phyloP scores from a whole-genome alignment of 2,888 invertebrate genomes.

The Meiosimyza platycephala region DNA sequence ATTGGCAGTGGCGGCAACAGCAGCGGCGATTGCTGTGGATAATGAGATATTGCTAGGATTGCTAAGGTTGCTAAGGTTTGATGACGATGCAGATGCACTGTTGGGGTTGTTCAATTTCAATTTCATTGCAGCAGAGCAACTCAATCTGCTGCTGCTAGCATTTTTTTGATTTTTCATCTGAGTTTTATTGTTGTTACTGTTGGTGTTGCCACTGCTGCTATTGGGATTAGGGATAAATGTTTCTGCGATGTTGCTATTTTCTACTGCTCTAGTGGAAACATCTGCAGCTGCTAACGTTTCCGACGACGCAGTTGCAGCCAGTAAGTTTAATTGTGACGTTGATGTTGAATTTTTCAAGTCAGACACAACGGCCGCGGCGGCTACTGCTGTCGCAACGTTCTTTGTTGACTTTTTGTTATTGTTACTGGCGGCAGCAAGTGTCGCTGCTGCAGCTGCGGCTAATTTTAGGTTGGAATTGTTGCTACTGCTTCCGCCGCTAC shows the following conservation, averaged over 20 bases:
- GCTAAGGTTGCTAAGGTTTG: not conserved
- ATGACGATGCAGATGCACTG: not conserved
- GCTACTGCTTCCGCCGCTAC: conserved; percentile 36
- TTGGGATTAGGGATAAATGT: not conserved
- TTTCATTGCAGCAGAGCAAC: not conserved
- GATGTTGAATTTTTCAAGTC: not conserved
- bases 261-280: no score
- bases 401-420: conserved; percentile 45
- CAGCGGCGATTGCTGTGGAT: conserved; percentile 7
- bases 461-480: conserved; percentile 48
- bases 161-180: conserved; percentile 25
- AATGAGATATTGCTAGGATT: conserved; percentile 32
- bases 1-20: conserved; percentile 48
- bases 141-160: not conserved
- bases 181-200: conserved; percentile 10
- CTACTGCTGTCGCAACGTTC: conserved; percentile 44
- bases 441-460: conserved; percentile 42
- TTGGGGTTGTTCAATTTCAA: conserved; percentile 26
- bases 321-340: conserved; percentile 11
- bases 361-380: conserved; percentile 45
- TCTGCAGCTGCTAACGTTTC: conserved; percentile 2
- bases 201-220: conserved; percentile 1
- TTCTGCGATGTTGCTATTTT: not conserved
- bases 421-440: conserved; percentile 46
- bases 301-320: not conserved